Evolutionary conservation across 2,113 vertebrate species (phyloP).

Genomic region (Cebidichthys violaceus): DNA sequence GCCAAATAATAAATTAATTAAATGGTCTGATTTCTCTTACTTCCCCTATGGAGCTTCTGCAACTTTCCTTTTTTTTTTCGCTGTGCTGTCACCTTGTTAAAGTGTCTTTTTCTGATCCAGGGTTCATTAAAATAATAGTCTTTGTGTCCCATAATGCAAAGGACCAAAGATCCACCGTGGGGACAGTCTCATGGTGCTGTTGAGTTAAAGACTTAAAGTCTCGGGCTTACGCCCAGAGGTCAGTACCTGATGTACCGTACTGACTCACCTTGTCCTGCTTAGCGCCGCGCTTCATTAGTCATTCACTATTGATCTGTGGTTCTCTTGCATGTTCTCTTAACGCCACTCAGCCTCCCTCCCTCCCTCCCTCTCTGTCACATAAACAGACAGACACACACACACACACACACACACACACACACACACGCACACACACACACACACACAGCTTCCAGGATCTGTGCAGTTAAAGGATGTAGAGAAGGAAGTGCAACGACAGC

Average conservation of each 20-base stretch:
- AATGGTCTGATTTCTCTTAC: background rate
- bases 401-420: constrained; percentile 11
- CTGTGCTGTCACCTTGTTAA: background rate
- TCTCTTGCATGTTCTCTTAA: constrained; percentile 7
- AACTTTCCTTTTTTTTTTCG: background rate
- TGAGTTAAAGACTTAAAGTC: background rate
- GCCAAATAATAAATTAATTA: background rate
- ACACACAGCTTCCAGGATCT: constrained; percentile 69
- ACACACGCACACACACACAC: constrained; percentile 37
- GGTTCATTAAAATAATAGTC: background rate
- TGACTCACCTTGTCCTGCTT: constrained; percentile 53
- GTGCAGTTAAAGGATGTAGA: constrained; percentile 76
- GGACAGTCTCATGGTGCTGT: background rate
- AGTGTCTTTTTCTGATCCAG: background rate
- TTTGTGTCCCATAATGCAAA: background rate
- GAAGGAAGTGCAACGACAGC: constrained; percentile 62
- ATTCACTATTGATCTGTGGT: constrained; percentile 48
- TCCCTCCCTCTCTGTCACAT: background rate
- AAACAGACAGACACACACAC: background rate
- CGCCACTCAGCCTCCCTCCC: background rate
- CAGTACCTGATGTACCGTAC: constrained; percentile 23
- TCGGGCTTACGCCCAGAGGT: constrained; percentile 37
- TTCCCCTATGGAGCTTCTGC: background rate
- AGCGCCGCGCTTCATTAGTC: constrained; percentile 23
- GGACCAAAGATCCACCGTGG: background rate